Percentiles rank a stretch among this genome's conserved stretches.
These are phyloP conservation scores for Monochamus saltuarius DNA, from an alignment of 1,140 invertebrate genomes.

Conservation along the genomic window DNA sequence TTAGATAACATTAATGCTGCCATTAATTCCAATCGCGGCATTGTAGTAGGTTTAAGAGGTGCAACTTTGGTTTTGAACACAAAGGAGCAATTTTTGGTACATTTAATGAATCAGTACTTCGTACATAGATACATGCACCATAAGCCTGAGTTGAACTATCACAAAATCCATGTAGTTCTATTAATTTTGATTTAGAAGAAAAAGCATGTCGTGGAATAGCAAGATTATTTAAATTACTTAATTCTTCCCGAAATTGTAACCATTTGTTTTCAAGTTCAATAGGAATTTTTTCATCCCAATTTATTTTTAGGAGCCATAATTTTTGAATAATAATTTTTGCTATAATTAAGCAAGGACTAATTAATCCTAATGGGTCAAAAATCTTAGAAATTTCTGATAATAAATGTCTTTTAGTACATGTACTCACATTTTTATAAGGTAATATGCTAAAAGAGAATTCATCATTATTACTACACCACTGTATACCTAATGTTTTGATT, in stretches of 20 bases:
- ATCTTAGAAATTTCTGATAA: slow-evolving; percentile 20
- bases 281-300: slow-evolving; percentile 37
- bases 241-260: slow-evolving; percentile 6
- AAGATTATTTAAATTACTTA: background rate
- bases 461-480: slow-evolving; percentile 1
- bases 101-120: slow-evolving; percentile 9
- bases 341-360: slow-evolving; percentile 31
- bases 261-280: slow-evolving; percentile 10
- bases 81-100: slow-evolving; percentile 22
- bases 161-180: slow-evolving; percentile 41
- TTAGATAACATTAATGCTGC: slow-evolving; percentile 38
- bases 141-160: slow-evolving; percentile 48
- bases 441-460: background rate
- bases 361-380: slow-evolving; percentile 41
- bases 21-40: slow-evolving; percentile 44
- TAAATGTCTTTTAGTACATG: slow-evolving; percentile 15
- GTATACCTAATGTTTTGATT: slow-evolving; percentile 11
- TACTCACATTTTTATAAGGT: background rate
- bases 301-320: slow-evolving; percentile 28
- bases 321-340: slow-evolving; percentile 41
- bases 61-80: slow-evolving; percentile 41
- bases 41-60: slow-evolving; percentile 34
- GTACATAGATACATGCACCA: slow-evolving; percentile 47
- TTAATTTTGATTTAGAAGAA: background rate
- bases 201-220: background rate